Conservation (phyloP, 2,797 vertebrate species). For the Phataginus tetradactyla region DNA sequence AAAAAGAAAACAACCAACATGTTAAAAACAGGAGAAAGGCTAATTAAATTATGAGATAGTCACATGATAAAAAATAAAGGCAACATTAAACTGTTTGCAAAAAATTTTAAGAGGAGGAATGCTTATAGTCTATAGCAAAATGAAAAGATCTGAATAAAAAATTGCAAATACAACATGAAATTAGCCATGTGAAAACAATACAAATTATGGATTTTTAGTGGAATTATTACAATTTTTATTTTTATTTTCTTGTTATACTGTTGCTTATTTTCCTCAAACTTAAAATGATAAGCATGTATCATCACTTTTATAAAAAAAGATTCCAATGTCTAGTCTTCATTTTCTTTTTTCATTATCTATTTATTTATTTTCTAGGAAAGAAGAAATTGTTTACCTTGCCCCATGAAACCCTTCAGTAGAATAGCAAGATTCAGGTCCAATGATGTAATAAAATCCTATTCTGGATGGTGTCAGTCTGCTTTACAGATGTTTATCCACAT, state of each 20-base stretch:
- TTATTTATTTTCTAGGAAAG: neutral
- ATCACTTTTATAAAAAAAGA: neutral
- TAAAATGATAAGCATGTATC: neutral
- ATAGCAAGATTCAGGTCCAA: neutral
- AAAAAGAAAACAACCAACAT: neutral
- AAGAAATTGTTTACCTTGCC: neutral
- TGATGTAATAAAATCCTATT: neutral
- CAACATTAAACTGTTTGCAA: neutral
- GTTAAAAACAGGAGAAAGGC: conserved; percentile 40
- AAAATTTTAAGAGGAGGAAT: neutral
- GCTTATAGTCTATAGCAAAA: neutral
- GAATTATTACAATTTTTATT: neutral
- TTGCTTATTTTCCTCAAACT: neutral
- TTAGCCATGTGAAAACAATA: neutral
- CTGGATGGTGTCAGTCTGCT: neutral
- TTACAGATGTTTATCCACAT: neutral
- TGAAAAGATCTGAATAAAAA: neutral
- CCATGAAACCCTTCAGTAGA: neutral
- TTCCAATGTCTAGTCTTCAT: neutral
- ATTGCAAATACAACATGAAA: neutral
- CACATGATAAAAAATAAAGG: neutral
- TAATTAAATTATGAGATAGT: neutral
- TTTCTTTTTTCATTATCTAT: neutral
- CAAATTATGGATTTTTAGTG: neutral
- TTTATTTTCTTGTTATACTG: neutral